Conservation (phyloP, 2,888 invertebrate genomes). For the Pristionchus exspectatus region DNA sequence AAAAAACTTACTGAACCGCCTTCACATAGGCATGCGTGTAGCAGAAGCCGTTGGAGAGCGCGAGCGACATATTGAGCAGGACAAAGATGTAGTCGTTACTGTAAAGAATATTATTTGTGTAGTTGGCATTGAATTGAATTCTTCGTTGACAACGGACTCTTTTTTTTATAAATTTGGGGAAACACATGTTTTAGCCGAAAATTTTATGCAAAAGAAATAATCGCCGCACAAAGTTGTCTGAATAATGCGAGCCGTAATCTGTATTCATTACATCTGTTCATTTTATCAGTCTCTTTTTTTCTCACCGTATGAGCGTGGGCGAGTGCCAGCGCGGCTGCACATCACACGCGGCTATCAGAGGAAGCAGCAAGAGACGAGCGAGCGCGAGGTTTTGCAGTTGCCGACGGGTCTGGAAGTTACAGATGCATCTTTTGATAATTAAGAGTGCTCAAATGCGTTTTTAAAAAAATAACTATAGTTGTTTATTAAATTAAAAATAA, state of each 20-base stretch:
- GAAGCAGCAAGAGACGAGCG: conserved; percentile 36
- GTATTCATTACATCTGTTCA: no score
- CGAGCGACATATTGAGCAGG: conserved; percentile 63
- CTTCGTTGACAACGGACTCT: no score
- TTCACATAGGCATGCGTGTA: conserved; percentile 63
- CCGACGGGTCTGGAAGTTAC: conserved; percentile 32
- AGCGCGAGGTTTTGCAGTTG: conserved; percentile 12
- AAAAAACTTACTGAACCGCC: conserved; percentile 56
- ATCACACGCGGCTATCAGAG: conserved; percentile 65
- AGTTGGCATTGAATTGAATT: no score
- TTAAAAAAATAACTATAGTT: no score
- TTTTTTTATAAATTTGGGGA: no score
- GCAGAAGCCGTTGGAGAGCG: conserved; percentile 65
- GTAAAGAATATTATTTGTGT: background rate
- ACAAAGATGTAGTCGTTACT: conserved; percentile 64
- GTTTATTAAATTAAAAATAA: no score
- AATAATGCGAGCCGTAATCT: no score
- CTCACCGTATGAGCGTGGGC: conserved; percentile 61
- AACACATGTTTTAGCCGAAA: no score
- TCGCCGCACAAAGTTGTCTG: no score
- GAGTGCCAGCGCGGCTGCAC: conserved; percentile 64
- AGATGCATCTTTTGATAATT: background rate
- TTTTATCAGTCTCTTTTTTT: no score
- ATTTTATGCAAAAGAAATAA: no score
- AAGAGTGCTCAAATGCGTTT: no score